phyloP scores from a whole-genome alignment of 1,140 invertebrate species.

The Rhopalosiphum padi region DNA sequence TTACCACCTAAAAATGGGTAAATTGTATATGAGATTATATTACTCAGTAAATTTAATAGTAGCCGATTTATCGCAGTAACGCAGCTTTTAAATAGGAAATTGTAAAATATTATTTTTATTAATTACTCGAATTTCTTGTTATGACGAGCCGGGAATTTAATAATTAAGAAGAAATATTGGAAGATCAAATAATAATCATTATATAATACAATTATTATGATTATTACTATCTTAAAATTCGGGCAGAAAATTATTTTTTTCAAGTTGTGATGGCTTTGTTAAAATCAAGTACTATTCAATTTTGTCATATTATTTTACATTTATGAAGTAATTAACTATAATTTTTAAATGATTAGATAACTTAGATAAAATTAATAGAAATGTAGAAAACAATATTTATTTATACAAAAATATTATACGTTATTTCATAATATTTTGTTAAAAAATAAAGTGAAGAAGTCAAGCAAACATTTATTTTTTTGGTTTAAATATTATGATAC shows the following conservation, averaged over 20 bases:
- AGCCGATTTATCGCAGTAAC: not conserved
- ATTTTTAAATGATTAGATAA: not conserved
- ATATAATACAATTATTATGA: not conserved
- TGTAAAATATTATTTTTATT: not conserved
- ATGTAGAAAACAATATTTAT: not conserved
- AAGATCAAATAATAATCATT: not conserved
- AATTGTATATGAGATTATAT: not conserved
- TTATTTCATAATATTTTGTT: too few species aligned
- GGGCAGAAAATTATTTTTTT: not conserved
- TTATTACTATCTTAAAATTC: not conserved
- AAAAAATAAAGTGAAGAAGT: too few species aligned
- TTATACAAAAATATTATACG: not conserved
- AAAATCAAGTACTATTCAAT: not conserved
- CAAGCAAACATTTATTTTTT: too few species aligned
- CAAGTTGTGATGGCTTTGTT: not conserved
- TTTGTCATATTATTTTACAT: not conserved
- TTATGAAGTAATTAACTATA: not conserved
- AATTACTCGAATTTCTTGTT: not conserved
- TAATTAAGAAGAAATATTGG: not conserved
- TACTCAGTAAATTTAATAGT: not conserved
- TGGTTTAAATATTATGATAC: too few species aligned
- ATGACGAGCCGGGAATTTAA: not conserved
- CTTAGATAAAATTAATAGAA: not conserved
- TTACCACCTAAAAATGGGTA: not conserved
- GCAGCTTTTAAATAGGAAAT: not conserved